Percentiles rank a stretch among this genome's conserved stretches.
Conservation (phyloP, 2,888 invertebrate genomes). For the Hyposoter didymator region DNA sequence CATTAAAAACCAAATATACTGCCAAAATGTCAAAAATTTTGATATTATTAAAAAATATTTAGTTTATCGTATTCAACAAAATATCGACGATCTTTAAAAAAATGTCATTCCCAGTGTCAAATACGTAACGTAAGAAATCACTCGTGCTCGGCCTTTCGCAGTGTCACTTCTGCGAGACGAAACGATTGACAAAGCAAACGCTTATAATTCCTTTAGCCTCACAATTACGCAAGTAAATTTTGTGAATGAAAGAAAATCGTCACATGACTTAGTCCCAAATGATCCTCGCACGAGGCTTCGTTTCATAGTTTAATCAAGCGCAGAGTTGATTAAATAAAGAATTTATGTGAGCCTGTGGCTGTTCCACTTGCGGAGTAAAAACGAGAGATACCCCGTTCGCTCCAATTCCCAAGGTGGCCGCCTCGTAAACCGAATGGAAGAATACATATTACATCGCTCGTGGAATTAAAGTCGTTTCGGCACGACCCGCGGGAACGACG, state of each 20-base stretch:
- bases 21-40: too few species aligned
- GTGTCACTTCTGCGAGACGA: not conserved
- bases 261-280: not conserved
- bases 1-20: too few species aligned
- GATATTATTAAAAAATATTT: too few species aligned
- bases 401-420: slow-evolving; percentile 59
- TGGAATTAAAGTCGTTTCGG: slow-evolving; percentile 60
- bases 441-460: slow-evolving; percentile 69
- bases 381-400: slow-evolving; percentile 22
- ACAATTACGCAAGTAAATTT: not conserved
- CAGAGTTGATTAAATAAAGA: slow-evolving; percentile 30
- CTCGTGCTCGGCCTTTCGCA: not conserved
- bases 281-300: not conserved
- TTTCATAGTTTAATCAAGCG: slow-evolving; percentile 19
- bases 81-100: too few species aligned
- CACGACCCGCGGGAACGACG: slow-evolving; percentile 51
- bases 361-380: not conserved
- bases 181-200: not conserved
- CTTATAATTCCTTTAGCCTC: not conserved
- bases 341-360: slow-evolving; percentile 4
- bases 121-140: not conserved
- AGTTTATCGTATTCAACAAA: too few species aligned
- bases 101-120: too few species aligned
- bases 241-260: not conserved
- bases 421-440: slow-evolving; percentile 62